Evolutionary conservation across 2,113 vertebrate species (phyloP), one percentile per base, ranked within the genome.

Genomic region (Poecile atricapillus): DNA sequence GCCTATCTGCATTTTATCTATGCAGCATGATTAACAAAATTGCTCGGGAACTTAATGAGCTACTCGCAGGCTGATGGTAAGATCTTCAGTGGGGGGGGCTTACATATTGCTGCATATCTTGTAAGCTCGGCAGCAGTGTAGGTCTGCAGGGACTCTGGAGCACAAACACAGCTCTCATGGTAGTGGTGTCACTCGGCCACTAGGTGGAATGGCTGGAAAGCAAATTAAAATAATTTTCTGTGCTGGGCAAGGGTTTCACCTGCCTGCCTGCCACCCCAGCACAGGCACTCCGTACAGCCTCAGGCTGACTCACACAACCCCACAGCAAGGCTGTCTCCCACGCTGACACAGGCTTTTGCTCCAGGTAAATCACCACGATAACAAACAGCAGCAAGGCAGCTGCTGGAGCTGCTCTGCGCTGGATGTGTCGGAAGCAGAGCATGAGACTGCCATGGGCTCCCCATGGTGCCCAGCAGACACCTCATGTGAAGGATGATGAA

Each of bases 1-100:
- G 79, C 82, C 90, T 96, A 97, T 96, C 93, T 95, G 73, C 92
- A 88, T 93, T 94, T 95, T 76, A 85, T 91, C 96, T 93, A 92
- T 76, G 75, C 91, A 78, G 91, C 80, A 46, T 91, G 83, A 68
- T 89, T 87, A 89, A 81, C 73, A 44, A 76, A 86, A 84, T 93
- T 93, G 83, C 93, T 92, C 12, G 11, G 65, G 75, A 95, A 90
- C 87, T 94, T 96, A 97, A 95, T 85, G 83, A 79, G 83, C 76
- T 93, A 87, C 89, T 83, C 2, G 24, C 76, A 96, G 89, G 89
- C 78, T 58, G 43, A 71, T 64, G 64, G 84, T 58, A 95, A 81
- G 74, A 83, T 93, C 76, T 79, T 94, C 75, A 79, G 62, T 28
- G 56, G 53, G 83, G 83, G 77, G 87, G 87, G 46, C 39, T 84